Evolutionary conservation across 2,888 invertebrate genomes (phyloP), one percentile per base, ranked within the genome.

Genomic region (Drosophila aldrichi): DNA sequence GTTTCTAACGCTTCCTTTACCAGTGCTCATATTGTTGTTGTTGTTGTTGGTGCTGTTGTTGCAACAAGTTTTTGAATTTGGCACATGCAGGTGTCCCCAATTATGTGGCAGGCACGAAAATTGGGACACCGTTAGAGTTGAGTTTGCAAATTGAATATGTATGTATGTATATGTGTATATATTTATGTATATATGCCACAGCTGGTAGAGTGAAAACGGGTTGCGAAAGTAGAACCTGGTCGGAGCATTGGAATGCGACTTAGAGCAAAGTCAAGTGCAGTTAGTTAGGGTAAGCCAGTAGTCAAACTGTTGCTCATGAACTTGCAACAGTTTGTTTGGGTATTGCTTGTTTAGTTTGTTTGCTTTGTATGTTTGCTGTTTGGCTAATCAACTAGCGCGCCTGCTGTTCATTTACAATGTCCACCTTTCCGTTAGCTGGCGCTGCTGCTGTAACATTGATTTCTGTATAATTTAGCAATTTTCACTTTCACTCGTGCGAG

Each of bases 51-150:
- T 41, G 40, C 8, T 44, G 65, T 9, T 32, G 65, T 57, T 38
- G 77, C 77, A 86, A 90, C 86, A 67, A 72, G 90, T 89, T 89
- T 89, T 60, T 70, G 83, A 83, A 86, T 86, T 81, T 77, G 84
- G 90, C 83, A 81, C 86, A 90, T 90, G 90, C 86, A 88, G 86
- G 90, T 86, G 90, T 86, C 90, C 86, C 84, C 90, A 86, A 86
- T 86, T 86, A 88, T 79, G 74, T 73, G 71, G 63, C 73, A 73
- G 79, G 69, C 54, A 58, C 57, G 44, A 67, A 82, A 85, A 85
- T 89, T 85, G 85, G 90, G 86, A 89, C 85, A 89, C 77, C 80
- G 82, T 64, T 88, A 83, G 36, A 49, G 69, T 43, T 57, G 58
- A 65, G 46, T 89, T 84, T 84, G 83, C 83, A 89, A 87, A 84